These are phyloP conservation scores for Todiramphus saurophagus DNA, from an alignment of 2,113 vertebrate species.

Conservation along the genomic window DNA sequence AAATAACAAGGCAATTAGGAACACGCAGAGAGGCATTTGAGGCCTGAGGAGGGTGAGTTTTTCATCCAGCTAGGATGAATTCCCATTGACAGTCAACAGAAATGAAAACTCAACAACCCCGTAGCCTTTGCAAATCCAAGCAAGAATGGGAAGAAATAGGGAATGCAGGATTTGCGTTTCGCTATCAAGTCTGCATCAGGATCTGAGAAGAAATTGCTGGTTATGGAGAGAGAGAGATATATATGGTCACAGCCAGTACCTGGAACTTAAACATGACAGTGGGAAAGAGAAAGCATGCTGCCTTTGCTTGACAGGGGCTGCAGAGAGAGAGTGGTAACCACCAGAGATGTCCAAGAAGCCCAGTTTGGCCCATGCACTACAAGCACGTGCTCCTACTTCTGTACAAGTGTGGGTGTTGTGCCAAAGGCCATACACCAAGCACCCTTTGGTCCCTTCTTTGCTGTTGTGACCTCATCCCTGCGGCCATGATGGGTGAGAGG, in stretches of 20 bases:
- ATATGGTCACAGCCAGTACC: not conserved
- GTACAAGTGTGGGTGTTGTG: not conserved
- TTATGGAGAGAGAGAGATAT: not conserved
- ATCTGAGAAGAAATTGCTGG: not conserved
- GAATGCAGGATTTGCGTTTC: not conserved
- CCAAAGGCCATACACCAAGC: not conserved
- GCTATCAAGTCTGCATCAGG: not conserved
- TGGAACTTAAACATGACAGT: not conserved
- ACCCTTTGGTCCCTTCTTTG: not conserved
- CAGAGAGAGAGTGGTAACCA: not conserved
- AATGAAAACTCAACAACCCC: not conserved
- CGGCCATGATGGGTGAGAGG: not conserved
- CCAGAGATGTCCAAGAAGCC: not conserved
- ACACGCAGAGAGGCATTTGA: not conserved
- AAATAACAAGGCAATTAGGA: constrained; percentile 44
- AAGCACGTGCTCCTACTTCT: not conserved
- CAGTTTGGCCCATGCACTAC: not conserved
- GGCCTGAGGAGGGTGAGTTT: not conserved
- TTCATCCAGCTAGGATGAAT: not conserved
- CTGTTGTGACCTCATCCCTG: not conserved
- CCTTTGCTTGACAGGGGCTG: not conserved
- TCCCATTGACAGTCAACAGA: not conserved
- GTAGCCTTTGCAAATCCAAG: not conserved
- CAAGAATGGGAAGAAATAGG: not conserved
- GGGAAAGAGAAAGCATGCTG: not conserved